Conservation (phyloP, 2,113 vertebrate species). For the Silurus meridionalis region DNA sequence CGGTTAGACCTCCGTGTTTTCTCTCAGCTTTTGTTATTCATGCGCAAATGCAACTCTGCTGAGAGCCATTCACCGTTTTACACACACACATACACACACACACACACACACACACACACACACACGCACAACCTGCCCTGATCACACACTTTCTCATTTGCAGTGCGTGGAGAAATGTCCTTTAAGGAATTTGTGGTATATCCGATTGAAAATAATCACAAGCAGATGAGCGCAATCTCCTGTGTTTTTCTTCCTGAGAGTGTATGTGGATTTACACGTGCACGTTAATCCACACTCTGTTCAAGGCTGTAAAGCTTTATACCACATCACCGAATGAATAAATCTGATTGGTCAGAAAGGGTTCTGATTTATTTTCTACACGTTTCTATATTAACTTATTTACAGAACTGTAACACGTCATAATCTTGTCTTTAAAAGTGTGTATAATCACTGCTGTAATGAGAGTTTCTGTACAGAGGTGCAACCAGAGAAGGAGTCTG, state of each 20-base stretch:
- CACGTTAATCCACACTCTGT: not conserved
- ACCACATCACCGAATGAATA: not conserved
- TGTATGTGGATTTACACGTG: not conserved
- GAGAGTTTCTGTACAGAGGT: not conserved
- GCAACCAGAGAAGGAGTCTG: not conserved
- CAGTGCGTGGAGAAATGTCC: slow-evolving; percentile 20
- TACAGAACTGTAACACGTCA: not conserved
- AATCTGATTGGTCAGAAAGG: not conserved
- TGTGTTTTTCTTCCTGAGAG: not conserved
- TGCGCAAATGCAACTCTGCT: slow-evolving; percentile 31
- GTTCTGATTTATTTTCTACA: not conserved
- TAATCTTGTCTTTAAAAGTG: not conserved
- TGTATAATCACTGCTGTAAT: not conserved
- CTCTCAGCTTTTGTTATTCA: slow-evolving; percentile 41
- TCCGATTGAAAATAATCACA: slow-evolving; percentile 26
- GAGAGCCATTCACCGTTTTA: slow-evolving; percentile 18
- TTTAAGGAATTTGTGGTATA: slow-evolving; percentile 30
- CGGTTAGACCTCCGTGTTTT: slow-evolving; percentile 26
- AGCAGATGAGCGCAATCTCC: slow-evolving; percentile 27
- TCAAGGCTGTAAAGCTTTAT: not conserved
- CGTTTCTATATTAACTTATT: not conserved
- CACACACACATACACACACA: slow-evolving; percentile 8
- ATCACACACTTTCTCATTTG: slow-evolving; percentile 39
- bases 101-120: not conserved
- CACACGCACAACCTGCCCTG: not conserved